A percentile compares a stretch with the other conserved stretches of the same genome.
These are phyloP conservation scores for Leptinotarsa undecemlineata DNA, from an alignment of 1,140 invertebrate species.

Conservation along the genomic window DNA sequence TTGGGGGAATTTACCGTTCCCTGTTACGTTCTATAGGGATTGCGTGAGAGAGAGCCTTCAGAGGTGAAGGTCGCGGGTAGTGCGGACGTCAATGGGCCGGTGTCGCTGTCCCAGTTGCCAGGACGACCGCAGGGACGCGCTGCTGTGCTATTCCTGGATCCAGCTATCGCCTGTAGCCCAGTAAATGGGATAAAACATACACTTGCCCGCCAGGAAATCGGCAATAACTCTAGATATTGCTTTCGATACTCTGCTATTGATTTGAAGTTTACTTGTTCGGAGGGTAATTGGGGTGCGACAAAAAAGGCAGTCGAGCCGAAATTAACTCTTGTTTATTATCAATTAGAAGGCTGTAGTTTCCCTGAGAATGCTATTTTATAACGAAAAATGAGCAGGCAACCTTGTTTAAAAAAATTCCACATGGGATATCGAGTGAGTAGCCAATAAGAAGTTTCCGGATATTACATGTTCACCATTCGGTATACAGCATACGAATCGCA, in stretches of 20 bases:
- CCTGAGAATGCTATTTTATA: too few species aligned
- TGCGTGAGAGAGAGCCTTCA: slow-evolving; percentile 13
- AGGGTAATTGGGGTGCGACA: too few species aligned
- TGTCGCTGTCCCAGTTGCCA: slow-evolving; percentile 30
- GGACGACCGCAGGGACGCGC: slow-evolving; percentile 35
- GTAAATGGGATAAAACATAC: slow-evolving; percentile 14
- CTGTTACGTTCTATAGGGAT: slow-evolving; percentile 9
- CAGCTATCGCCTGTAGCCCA: slow-evolving; percentile 16
- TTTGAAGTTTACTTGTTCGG: neutral
- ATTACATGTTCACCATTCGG: too few species aligned
- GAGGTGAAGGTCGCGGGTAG: slow-evolving; percentile 28
- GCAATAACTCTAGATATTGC: slow-evolving; percentile 14
- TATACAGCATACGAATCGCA: too few species aligned
- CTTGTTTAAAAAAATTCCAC: too few species aligned
- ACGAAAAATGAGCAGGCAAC: too few species aligned
- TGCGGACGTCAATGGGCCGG: slow-evolving; percentile 25
- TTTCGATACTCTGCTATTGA: neutral
- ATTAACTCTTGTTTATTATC: too few species aligned
- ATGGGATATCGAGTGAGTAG: too few species aligned
- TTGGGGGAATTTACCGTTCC: neutral
- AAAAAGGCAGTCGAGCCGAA: too few species aligned
- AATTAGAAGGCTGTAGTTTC: too few species aligned
- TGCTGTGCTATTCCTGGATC: slow-evolving; percentile 34
- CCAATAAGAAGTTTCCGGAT: too few species aligned
- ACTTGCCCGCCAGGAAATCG: neutral